A percentile compares a stretch with the other conserved stretches of the same genome.
Conservation (phyloP, 2,888 invertebrate species). For the Seira sanloemensis region DNA sequence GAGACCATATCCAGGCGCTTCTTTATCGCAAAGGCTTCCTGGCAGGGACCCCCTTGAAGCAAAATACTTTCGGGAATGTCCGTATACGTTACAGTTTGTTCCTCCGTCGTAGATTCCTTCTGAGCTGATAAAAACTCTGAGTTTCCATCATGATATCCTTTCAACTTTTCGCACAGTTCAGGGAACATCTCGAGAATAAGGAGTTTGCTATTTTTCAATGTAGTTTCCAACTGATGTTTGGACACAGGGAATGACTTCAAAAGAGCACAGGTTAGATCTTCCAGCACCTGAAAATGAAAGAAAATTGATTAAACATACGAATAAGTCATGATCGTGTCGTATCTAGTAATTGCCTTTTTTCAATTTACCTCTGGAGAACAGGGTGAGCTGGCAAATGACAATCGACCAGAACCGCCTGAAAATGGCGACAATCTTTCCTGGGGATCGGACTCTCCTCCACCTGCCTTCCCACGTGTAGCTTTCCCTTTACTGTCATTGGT, state of each 20-base stretch:
- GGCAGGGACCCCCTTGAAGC: neutral
- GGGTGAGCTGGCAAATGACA: neutral
- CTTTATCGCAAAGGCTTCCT: neutral
- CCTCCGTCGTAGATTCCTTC: neutral
- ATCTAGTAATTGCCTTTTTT: neutral
- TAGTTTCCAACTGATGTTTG: constrained; percentile 20
- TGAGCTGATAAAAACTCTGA: neutral
- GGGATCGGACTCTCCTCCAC: neutral
- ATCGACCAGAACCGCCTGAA: too few species aligned
- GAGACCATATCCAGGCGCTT: neutral
- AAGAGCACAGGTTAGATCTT: constrained; percentile 42
- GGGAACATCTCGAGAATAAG: constrained; percentile 50
- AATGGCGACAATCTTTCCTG: too few species aligned
- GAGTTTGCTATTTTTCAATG: constrained; percentile 21
- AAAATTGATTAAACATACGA: too few species aligned
- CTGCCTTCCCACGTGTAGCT: neutral
- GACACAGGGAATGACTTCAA: constrained; percentile 38
- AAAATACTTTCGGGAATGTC: neutral
- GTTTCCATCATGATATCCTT: neutral
- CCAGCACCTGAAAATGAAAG: constrained; percentile 25
- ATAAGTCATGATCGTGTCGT: neutral
- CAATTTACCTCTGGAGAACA: neutral
- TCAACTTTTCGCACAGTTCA: neutral
- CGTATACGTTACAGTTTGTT: neutral
- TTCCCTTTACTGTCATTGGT: neutral